Conservation (phyloP, 2,797 vertebrate species). For the Cuculus canorus region DNA sequence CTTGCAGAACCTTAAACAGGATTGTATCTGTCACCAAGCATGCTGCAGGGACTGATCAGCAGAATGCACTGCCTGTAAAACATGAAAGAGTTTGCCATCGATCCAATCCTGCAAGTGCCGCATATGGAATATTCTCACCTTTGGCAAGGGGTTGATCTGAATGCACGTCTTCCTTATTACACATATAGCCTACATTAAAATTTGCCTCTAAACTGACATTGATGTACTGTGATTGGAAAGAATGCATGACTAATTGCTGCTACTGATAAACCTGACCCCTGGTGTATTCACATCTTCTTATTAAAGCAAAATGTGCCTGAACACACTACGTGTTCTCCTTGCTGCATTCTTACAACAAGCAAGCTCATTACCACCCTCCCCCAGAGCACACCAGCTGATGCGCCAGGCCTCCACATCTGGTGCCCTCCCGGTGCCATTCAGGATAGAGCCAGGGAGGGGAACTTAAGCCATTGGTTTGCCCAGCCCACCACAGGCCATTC, state of each 20-base stretch:
- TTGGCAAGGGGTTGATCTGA: neutral
- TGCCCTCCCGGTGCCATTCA: too few species aligned
- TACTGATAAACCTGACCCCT: neutral
- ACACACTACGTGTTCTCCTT: fast-evolving
- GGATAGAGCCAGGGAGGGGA: too few species aligned
- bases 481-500: neutral
- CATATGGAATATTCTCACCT: neutral
- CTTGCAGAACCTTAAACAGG: neutral
- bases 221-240: neutral
- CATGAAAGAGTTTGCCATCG: neutral
- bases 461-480: too few species aligned
- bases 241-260: neutral
- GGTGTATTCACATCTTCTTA: neutral
- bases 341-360: neutral
- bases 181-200: neutral
- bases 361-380: fast-evolving
- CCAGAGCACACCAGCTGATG: neutral
- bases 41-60: neutral
- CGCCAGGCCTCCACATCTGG: neutral
- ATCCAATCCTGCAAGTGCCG: neutral
- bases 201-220: neutral
- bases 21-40: fast-evolving
- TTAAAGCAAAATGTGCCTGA: neutral
- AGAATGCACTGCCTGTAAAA: neutral
- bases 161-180: neutral